Evolutionary conservation across 2,888 invertebrate genomes (phyloP).

Genomic region (Pristionchus mayeri): DNA sequence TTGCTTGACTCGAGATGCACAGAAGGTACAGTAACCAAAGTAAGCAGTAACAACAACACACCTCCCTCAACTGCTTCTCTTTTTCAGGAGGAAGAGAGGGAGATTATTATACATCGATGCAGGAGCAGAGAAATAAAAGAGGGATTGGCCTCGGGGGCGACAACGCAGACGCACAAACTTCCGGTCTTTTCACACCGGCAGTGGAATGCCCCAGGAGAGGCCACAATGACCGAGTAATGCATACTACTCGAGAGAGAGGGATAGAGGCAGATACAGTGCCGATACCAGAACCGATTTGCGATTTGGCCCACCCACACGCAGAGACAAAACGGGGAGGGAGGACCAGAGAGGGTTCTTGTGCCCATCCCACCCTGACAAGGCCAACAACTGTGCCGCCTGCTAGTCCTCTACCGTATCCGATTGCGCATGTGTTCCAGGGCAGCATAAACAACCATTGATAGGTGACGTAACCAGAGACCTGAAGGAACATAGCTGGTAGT

Average conservation of each 20-base stretch:
- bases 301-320: background rate
- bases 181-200: constrained; percentile 39
- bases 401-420: background rate
- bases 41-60: background rate
- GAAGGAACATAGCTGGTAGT: no score
- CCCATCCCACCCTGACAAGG: background rate
- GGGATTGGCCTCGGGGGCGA: background rate
- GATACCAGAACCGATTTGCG: no score
- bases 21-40: background rate
- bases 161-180: constrained; percentile 6
- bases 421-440: background rate
- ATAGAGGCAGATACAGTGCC: background rate
- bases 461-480: constrained; percentile 6
- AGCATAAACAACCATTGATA: constrained; percentile 34
- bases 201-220: background rate
- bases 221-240: background rate
- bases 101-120: constrained; percentile 33
- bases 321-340: background rate
- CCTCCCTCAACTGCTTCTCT: background rate
- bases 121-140: constrained; percentile 30
- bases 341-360: no score
- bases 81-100: background rate
- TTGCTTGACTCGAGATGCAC: background rate
- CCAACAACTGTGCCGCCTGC: constrained; percentile 19
- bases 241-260: constrained; percentile 1